Conservation (phyloP, 2,797 vertebrate species). For the Sandelia bainsii region DNA sequence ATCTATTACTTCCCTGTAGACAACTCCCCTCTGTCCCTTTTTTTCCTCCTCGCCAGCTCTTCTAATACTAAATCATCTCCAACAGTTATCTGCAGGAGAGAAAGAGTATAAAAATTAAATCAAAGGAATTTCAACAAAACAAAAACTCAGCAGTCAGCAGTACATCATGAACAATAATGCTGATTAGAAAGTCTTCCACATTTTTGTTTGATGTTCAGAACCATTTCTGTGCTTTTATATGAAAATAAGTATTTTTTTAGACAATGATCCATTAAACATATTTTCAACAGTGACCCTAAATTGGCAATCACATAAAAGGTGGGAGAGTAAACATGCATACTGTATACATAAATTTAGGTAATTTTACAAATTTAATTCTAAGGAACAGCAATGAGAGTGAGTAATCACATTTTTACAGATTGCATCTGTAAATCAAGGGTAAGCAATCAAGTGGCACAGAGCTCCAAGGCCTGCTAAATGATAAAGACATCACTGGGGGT, state of each 20-base stretch:
- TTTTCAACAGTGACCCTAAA: too few relatives aligned
- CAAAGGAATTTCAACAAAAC: conserved; percentile 12
- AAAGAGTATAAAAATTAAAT: background rate
- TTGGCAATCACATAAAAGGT: too few relatives aligned
- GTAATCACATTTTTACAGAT: background rate
- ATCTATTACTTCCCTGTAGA: conserved; percentile 69
- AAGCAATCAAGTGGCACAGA: too few relatives aligned
- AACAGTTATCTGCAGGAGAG: conserved; percentile 53
- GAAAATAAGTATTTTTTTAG: background rate
- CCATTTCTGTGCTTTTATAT: background rate
- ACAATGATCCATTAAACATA: background rate
- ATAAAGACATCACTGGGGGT: conserved; percentile 6
- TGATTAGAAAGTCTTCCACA: conserved; percentile 8
- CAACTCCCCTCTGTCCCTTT: conserved; percentile 42
- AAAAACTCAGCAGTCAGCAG: conserved; percentile 4
- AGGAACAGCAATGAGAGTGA: background rate
- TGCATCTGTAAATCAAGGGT: conserved; percentile 2
- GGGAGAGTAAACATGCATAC: too few relatives aligned
- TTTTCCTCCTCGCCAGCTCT: conserved; percentile 39
- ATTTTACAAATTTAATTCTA: background rate
- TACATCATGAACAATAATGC: background rate
- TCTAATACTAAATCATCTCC: conserved; percentile 64
- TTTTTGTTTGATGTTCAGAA: background rate
- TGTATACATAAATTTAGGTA: background rate
- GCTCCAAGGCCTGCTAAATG: conserved; percentile 12